A percentile compares a stretch with the other conserved stretches of the same genome.
phyloP scores from a whole-genome alignment of 2,113 vertebrate genomes.

The Chrysemys picta region DNA sequence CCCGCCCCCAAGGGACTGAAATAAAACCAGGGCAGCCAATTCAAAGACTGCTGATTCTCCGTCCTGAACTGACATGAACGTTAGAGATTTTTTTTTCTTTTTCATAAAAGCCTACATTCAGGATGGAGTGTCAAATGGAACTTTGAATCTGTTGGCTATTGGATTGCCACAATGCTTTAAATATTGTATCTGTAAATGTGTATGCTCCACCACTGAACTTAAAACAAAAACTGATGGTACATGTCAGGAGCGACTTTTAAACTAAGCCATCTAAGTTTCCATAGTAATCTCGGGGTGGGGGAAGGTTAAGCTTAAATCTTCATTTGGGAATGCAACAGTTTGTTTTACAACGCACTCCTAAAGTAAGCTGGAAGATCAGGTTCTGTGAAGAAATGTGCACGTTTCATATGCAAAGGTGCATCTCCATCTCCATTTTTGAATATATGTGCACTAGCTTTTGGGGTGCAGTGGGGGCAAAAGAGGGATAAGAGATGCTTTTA shows the following conservation, averaged over 20 bases:
- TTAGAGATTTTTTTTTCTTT: not conserved
- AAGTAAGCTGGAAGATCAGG: not conserved
- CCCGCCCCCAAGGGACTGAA: rapidly evolving
- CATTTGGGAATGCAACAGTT: rapidly evolving
- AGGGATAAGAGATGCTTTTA: rapidly evolving
- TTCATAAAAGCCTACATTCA: rapidly evolving
- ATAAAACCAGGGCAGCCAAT: rapidly evolving
- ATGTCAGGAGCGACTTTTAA: rapidly evolving
- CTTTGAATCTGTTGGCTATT: not conserved
- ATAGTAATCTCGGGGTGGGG: rapidly evolving
- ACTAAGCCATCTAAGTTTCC: rapidly evolving
- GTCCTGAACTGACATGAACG: rapidly evolving
- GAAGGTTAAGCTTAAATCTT: not conserved
- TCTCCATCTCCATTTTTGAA: not conserved
- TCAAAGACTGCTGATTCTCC: rapidly evolving
- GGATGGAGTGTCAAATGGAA: rapidly evolving
- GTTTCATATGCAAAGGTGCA: rapidly evolving
- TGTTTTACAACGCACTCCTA: not conserved
- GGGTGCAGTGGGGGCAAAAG: rapidly evolving
- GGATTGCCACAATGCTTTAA: rapidly evolving
- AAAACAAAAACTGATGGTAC: rapidly evolving
- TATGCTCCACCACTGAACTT: rapidly evolving
- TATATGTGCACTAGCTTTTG: rapidly evolving
- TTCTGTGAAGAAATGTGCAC: rapidly evolving
- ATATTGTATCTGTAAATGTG: rapidly evolving